These are phyloP conservation scores for Cryptoblepharus egeriae DNA, from an alignment of 2,797 vertebrate species.

Conservation along the genomic window DNA sequence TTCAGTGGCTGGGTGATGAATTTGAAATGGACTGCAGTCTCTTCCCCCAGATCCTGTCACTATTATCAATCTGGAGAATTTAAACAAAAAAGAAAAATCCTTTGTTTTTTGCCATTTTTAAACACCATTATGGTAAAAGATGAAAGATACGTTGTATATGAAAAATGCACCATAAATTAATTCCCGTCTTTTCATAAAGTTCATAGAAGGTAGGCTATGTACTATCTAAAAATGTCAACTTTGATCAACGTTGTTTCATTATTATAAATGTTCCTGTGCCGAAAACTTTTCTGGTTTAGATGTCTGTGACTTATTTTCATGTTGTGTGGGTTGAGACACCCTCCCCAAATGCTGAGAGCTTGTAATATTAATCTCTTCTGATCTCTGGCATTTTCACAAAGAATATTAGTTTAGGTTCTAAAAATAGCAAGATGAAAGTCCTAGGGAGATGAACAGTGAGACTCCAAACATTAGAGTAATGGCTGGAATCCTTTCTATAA, in stretches of 20 bases:
- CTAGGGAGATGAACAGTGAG: slow-evolving; percentile 4
- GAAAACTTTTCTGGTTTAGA: background rate
- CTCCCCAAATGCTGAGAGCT: background rate
- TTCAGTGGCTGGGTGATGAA: background rate
- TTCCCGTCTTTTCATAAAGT: background rate
- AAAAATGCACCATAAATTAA: slow-evolving; percentile 1
- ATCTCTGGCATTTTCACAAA: slow-evolving; percentile 37
- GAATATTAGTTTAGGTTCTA: slow-evolving; percentile 20
- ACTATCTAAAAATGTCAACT: slow-evolving; percentile 26
- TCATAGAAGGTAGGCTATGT: background rate
- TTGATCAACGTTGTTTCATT: slow-evolving; percentile 24
- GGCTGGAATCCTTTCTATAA: slow-evolving; percentile 17
- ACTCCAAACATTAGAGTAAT: slow-evolving; percentile 21
- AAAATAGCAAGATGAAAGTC: slow-evolving; percentile 32
- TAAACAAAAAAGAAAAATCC: slow-evolving; percentile 9
- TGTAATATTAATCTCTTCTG: slow-evolving; percentile 30
- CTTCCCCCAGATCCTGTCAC: background rate
- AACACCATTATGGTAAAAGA: background rate
- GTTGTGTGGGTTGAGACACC: background rate
- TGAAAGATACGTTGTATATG: background rate
- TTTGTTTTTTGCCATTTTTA: background rate
- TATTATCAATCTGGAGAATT: slow-evolving; percentile 5
- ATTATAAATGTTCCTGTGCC: slow-evolving; percentile 1
- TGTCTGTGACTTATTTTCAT: slow-evolving; percentile 32
- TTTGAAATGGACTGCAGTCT: slow-evolving; percentile 12